Base-by-base conservation (phyloP, 2,797 vertebrate genomes). In the Anabacerthia variegaticeps region DNA sequence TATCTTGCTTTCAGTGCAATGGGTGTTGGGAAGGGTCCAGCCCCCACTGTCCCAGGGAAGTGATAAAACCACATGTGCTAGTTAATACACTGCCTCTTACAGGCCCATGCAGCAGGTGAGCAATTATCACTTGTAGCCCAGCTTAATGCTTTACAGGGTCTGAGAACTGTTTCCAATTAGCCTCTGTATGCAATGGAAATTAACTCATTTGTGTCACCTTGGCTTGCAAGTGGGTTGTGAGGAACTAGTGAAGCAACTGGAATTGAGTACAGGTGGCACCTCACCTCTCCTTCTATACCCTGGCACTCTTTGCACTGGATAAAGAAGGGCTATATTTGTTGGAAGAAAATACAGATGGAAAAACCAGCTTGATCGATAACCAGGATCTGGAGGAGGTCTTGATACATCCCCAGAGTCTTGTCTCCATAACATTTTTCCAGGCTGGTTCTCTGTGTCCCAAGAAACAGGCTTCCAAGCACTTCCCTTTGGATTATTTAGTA, bases 161-260 rank as follows among this genome's bases (percentile, higher is more conserved):
- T 2, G 4, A 74, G 88, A 92, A 85, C 95, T 97, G 97, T 93
- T 97, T 97, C 91, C 95, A 96, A 96, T 97, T 97, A 97, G 94
- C 66, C 84, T 83, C 39, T 54, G 91, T 91, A 56, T 61, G 69
- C 93, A 76, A 85, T 91, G 91, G 92, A 94, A 96, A 97, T 97
- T 83, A 97, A 94, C 89, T 97, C 88, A 92, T 96, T 95, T 96
- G 86, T 96, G 92, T 96, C 96, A 96, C 94, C 85, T 92, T 82
- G 89, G 63, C 49, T 92, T 71, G 44, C 66, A 65, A 95, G 85
- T 26, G 48, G 78, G 32, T 71, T 93, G 67, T 41, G 69, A 94
- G 81, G 78, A 89, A n/a, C 39, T 30, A 37, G 49, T 43, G 51
- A 54, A 92, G 88, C 46, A 36, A 76, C 59, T 30, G 63, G 55